Evolutionary conservation across 2,797 vertebrate species (phyloP).

Genomic region (Pitangus sulphuratus): DNA sequence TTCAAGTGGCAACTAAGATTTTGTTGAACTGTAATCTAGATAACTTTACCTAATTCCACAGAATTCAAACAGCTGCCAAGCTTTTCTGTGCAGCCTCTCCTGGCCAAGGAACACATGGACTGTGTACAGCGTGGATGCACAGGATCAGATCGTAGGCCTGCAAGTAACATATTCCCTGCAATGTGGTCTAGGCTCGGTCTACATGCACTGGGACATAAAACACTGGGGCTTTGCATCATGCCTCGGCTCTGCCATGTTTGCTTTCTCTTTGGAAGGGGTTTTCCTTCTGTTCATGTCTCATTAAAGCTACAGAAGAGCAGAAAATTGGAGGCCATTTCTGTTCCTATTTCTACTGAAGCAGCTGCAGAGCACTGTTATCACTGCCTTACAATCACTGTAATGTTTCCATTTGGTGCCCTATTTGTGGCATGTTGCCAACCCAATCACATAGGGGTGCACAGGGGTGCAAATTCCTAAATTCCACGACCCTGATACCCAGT

Average conservation of each 20-base stretch:
- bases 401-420: neutral
- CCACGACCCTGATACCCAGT: too few species aligned
- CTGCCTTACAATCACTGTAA: neutral
- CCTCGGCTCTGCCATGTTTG: neutral
- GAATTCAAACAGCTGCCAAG: neutral
- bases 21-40: neutral
- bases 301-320: neutral
- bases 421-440: neutral
- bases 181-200: neutral
- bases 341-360: neutral
- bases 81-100: neutral
- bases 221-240: neutral
- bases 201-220: neutral
- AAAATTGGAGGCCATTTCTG: neutral
- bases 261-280: neutral
- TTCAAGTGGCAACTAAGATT: neutral
- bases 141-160: neutral
- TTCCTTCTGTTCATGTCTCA: neutral
- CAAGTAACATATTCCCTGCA: neutral
- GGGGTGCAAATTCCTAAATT: neutral
- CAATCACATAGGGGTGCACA: rapidly evolving
- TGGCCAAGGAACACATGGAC: neutral
- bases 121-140: neutral
- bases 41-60: neutral
- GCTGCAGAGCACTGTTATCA: neutral